A percentile compares a stretch with the other conserved stretches of the same genome.
Evolutionary conservation across 1,140 invertebrate genomes (phyloP).

Genomic region (Microplitis mediator): DNA sequence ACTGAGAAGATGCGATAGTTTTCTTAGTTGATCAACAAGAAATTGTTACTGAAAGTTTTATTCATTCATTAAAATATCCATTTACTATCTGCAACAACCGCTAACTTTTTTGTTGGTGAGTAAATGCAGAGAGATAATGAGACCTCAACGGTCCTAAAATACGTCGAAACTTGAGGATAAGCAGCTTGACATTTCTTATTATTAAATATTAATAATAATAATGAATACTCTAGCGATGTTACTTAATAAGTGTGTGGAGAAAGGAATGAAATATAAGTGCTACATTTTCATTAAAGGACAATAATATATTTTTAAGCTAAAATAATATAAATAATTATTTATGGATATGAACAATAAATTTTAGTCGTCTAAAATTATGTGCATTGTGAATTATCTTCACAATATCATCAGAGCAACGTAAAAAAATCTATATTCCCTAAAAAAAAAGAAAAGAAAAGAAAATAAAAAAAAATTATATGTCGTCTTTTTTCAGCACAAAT

Average conservation of each 20-base stretch:
- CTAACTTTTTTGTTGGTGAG: too few species aligned
- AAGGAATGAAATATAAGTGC: slow-evolving; percentile 42
- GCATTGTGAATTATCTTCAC: background rate
- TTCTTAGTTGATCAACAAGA: too few species aligned
- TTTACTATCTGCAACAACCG: too few species aligned
- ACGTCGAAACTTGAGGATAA: too few species aligned
- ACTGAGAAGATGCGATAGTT: too few species aligned
- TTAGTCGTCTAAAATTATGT: background rate
- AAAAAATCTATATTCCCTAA: background rate
- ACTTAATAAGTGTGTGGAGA: background rate
- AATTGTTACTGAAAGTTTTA: too few species aligned
- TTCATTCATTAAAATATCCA: too few species aligned
- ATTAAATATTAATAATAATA: background rate
- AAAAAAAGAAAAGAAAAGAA: background rate
- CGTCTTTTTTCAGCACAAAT: slow-evolving; percentile 21
- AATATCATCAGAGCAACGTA: background rate
- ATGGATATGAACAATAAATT: slow-evolving; percentile 14
- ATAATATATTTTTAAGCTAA: slow-evolving; percentile 63
- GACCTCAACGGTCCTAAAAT: too few species aligned
- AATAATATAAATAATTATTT: slow-evolving; percentile 17
- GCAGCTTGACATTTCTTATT: too few species aligned
- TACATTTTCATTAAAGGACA: slow-evolving; percentile 62
- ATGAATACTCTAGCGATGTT: slow-evolving; percentile 4
- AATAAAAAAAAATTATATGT: background rate
- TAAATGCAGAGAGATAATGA: too few species aligned